A percentile compares a stretch with the other conserved stretches of the same genome.
Evolutionary conservation across 23 tunicate species (phyloP).

Genomic region (Oikopleura dioica): DNA sequence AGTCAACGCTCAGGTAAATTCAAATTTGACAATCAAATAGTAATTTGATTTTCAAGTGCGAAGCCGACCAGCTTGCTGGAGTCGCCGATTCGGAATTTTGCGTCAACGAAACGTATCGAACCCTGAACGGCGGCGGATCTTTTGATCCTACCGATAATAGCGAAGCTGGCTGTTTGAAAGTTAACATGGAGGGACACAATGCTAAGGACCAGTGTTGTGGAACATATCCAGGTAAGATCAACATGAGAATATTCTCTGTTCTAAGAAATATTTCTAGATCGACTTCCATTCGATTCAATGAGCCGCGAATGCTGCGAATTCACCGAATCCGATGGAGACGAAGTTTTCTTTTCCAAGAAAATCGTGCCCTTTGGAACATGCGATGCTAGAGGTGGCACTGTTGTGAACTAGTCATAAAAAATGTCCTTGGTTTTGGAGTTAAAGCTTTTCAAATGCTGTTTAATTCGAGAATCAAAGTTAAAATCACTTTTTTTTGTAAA

Average conservation of each 20-base stretch:
- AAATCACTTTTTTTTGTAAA: no score
- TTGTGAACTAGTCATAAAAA: no score
- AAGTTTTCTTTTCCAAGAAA: not conserved
- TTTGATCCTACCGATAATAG: constrained; percentile 9
- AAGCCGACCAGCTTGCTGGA: not conserved
- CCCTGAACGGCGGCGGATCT: constrained; percentile 3
- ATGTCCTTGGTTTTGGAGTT: no score
- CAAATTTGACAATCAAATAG: no score
- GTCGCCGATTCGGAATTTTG: not conserved
- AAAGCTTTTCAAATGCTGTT: no score
- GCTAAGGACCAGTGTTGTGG: constrained; percentile 7
- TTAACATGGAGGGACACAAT: not conserved
- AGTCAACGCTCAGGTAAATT: no score
- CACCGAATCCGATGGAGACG: not conserved
- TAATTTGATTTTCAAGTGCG: no score
- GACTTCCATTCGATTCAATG: not conserved
- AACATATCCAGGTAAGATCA: not conserved
- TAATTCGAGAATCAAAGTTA: no score
- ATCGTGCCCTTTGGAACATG: not conserved
- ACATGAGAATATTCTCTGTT: no score
- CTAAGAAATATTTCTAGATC: no score
- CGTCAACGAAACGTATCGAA: not conserved
- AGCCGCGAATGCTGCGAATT: not conserved
- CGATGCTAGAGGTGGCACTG: not conserved
- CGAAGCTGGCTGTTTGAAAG: not conserved